Conservation (phyloP, 2,797 vertebrate species). For the Thripadectes ignobilis region DNA sequence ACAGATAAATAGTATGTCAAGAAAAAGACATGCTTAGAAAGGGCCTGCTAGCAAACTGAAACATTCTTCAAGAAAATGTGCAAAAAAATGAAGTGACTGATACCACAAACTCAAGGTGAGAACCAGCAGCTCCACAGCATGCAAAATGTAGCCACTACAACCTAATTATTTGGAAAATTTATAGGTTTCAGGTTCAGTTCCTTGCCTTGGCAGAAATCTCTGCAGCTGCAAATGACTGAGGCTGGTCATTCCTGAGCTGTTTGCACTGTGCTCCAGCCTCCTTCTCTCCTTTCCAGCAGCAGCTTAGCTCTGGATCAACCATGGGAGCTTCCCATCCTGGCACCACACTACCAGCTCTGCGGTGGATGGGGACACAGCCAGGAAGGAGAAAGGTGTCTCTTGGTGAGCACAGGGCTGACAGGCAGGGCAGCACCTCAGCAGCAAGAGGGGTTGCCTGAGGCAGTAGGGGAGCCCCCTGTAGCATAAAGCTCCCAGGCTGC, state of each 20-base stretch:
- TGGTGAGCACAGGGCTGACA: rapidly evolving
- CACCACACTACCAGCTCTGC: rapidly evolving
- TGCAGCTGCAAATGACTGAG: background rate
- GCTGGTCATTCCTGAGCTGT: background rate
- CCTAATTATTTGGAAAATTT: background rate
- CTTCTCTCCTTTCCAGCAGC: rapidly evolving
- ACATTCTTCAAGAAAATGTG: background rate
- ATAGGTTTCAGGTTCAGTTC: background rate
- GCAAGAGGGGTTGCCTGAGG: rapidly evolving
- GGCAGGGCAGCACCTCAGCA: background rate
- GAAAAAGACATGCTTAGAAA: background rate
- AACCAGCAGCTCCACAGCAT: background rate
- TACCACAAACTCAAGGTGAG: background rate
- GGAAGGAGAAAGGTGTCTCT: background rate
- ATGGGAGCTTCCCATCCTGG: rapidly evolving
- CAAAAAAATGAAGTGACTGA: background rate
- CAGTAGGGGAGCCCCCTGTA: background rate
- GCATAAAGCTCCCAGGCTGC: background rate
- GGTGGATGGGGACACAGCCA: background rate
- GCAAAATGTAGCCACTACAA: background rate
- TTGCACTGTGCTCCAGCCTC: background rate
- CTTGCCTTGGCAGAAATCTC: background rate
- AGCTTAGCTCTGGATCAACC: background rate
- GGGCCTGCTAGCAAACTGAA: background rate
- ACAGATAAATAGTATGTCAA: background rate